Percentiles rank a stretch among this genome's conserved stretches.
phyloP scores from a whole-genome alignment of 2,888 invertebrate genomes.

The Nomada ferruginata region DNA sequence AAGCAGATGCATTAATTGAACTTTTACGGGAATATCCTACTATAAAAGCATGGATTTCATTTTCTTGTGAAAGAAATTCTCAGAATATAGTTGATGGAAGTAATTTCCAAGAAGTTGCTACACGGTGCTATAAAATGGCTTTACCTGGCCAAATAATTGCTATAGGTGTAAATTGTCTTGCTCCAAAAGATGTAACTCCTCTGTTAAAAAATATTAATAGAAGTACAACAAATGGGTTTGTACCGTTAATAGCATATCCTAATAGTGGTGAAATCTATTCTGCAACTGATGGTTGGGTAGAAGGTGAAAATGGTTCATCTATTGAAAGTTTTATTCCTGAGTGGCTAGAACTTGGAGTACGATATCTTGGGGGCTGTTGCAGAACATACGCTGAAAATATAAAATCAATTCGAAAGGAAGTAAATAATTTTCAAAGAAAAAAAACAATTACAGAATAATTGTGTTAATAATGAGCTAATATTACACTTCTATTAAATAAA shows the following conservation, averaged over 20 bases:
- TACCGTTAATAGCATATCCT: constrained; percentile 95
- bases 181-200: constrained; percentile 87
- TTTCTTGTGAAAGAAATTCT: constrained; percentile 91
- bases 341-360: constrained; percentile 93
- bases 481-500: constrained; percentile 7
- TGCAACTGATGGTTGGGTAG: constrained; percentile 86
- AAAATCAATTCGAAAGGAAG: constrained; percentile 88
- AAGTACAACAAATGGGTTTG: constrained; percentile 83
- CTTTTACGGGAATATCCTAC: constrained; percentile 92
- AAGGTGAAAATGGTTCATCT: constrained; percentile 87
- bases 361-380: constrained; percentile 96
- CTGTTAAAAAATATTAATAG: constrained; percentile 87
- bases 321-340: constrained; percentile 90
- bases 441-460: constrained; percentile 2
- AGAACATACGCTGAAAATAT: constrained; percentile 94
- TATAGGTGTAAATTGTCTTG: constrained; percentile 95
- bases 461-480: background rate
- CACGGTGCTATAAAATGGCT: constrained; percentile 87
- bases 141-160: constrained; percentile 91
- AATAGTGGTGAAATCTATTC: constrained; percentile 95
- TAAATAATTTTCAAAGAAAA: constrained; percentile 81
- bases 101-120: constrained; percentile 90
- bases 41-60: constrained; percentile 93
- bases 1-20: constrained; percentile 93
- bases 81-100: constrained; percentile 91